phyloP scores from a whole-genome alignment of 2,888 invertebrate genomes.

The Epinotia bilunana region DNA sequence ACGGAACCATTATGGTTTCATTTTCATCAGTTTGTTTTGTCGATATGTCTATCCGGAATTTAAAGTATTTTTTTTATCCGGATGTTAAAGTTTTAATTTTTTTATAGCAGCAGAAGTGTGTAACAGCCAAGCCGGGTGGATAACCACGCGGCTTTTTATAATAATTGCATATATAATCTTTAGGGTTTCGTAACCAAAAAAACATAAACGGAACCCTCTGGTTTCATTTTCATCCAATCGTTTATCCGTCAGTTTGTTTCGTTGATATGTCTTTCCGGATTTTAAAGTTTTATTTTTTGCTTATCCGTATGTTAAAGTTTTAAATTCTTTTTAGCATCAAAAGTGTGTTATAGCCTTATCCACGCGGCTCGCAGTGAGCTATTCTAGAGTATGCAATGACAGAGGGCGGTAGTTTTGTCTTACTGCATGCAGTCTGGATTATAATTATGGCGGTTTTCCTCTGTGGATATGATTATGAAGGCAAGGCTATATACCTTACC shows the following conservation, averaged over 20 bases:
- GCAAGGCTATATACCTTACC: no score
- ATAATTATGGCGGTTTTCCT: neutral
- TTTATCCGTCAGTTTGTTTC: neutral
- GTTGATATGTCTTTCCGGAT: neutral
- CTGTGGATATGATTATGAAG: neutral
- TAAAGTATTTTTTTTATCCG: no score
- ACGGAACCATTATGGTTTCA: no score
- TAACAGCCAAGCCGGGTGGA: no score
- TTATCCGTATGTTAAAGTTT: no score
- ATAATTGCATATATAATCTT: no score
- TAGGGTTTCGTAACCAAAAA: no score
- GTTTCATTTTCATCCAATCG: no score
- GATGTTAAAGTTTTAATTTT: neutral
- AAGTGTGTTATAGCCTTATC: neutral
- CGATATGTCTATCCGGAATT: neutral
- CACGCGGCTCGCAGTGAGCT: neutral
- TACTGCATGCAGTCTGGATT: slow-evolving; percentile 9
- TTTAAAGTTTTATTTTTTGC: neutral
- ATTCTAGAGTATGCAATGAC: slow-evolving; percentile 15
- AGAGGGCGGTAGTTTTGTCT: slow-evolving; percentile 17
- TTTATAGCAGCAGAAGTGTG: neutral
- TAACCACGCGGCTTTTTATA: neutral
- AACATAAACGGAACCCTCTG: no score
- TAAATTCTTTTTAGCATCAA: neutral
- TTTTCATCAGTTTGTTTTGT: neutral